These are phyloP conservation scores for Brachyptera putata DNA, from an alignment of 2,888 invertebrate genomes.

Conservation along the genomic window DNA sequence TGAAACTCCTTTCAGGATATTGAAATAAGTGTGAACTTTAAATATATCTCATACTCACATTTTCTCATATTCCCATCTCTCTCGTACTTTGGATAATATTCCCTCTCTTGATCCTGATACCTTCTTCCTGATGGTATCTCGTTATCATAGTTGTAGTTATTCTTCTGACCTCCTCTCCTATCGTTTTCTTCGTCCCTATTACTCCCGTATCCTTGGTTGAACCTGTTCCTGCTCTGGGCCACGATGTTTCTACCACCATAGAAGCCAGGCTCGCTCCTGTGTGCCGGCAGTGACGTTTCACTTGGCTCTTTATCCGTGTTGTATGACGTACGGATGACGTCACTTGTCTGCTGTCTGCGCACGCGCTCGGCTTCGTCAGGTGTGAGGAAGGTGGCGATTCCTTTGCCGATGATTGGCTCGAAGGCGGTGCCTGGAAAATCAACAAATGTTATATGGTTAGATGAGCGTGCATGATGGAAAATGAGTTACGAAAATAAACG, in stretches of 20 bases:
- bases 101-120: not conserved
- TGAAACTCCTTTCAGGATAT: too few relatives aligned
- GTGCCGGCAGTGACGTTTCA: not conserved
- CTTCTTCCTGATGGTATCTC: not conserved
- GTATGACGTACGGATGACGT: conserved; percentile 1
- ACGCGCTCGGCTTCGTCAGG: conserved; percentile 5
- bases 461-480: not conserved
- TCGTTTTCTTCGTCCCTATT: not conserved
- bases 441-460: not conserved
- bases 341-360: not conserved
- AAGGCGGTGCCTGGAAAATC: not conserved
- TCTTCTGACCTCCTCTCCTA: not conserved
- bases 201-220: not conserved
- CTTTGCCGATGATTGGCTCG: not conserved
- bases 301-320: not conserved
- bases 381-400: conserved; percentile 15
- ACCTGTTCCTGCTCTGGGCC: not conserved
- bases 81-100: not conserved
- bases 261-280: conserved; percentile 5
- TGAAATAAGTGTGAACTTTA: too few relatives aligned
- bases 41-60: too few relatives aligned
- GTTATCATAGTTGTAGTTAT: not conserved
- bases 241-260: not conserved
- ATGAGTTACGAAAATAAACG: not conserved
- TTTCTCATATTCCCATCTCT: not conserved